Base-by-base conservation (phyloP, 2,113 vertebrate species). In the Lagopus leucura region DNA sequence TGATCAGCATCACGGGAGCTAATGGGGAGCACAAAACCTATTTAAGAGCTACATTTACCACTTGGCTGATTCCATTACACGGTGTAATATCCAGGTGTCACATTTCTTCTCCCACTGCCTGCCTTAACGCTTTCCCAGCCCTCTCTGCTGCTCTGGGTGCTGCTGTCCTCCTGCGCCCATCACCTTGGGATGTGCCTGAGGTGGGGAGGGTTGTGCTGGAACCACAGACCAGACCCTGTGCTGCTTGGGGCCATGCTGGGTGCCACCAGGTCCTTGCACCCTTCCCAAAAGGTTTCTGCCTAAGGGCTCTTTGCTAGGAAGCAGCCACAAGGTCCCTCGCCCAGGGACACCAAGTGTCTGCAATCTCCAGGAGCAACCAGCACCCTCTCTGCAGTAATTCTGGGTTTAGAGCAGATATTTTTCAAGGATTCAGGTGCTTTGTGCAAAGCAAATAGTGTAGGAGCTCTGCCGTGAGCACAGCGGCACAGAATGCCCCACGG, bases 1-100 rank as follows among this genome's bases (percentile, higher is more conserved):
- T 98, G 94, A 99, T 99, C 98, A 99, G 97, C 95, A 79, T 99
- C 98, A 98, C 94, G 70, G 54, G 89, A 98, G 98, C 98, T 99
- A 99, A 99, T 98, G 98, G 98, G 98, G 98, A 99, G 97, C 98
- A 98, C 98, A 98, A 98, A 99, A 99, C 98, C 99, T 98, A 98
- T 99, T 99, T 99, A 99, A 99, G 98, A 98, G 98, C 98, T 98
- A 98, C 98, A 99, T 99, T 99, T 99, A 97, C 98, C 99, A 99
- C 98, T 99, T 98, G 98, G 98, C 98, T 99, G 98, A 97, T 99
- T 99, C 99, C 98, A 99, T 99, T 99, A 99, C 97, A 93, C 96
- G 87, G 96, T 98, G 98, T 98, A 98, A 99, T 99, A 99, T 99
- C 98, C 98, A 98, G 98, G 98, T 99, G 99, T 99, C 98, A 99